Evolutionary conservation across 2,797 vertebrate genomes (phyloP).

Genomic region (Spondyliosoma cantharus): DNA sequence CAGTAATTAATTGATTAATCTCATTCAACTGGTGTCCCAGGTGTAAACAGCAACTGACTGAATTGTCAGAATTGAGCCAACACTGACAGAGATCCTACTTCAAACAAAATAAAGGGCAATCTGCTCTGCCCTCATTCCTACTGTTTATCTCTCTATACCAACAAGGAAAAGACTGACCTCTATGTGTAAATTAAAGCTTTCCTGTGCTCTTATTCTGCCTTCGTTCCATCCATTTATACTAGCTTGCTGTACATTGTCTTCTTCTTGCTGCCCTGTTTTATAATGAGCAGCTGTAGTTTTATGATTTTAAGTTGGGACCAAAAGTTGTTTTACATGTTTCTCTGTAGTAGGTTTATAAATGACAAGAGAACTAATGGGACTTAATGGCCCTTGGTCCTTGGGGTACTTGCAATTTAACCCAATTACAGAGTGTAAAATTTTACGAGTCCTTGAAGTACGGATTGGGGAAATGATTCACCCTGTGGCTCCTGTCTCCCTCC

Average conservation of each 20-base stretch:
- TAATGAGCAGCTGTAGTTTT: conserved; percentile 11
- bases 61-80: conserved; percentile 15
- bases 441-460: conserved; percentile 52
- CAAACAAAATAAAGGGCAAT: conserved; percentile 11
- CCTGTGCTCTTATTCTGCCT: neutral
- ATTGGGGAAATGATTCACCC: conserved; percentile 43
- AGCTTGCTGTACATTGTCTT: neutral
- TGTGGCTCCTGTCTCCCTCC: conserved; percentile 12
- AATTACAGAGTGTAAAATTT: conserved; percentile 60
- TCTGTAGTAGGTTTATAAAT: conserved; percentile 37
- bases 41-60: conserved; percentile 26
- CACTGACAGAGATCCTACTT: neutral
- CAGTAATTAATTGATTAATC: conserved; percentile 31
- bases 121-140: neutral
- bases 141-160: neutral
- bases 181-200: neutral
- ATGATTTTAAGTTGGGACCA: neutral
- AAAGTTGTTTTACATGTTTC: conserved; percentile 24
- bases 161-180: conserved; percentile 10
- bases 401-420: conserved; percentile 50
- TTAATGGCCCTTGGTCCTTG: conserved; percentile 41
- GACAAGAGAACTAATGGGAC: conserved; percentile 47
- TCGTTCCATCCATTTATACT: neutral
- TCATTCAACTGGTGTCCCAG: conserved; percentile 16
- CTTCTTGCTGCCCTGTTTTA: neutral